Conservation (phyloP, 2,113 vertebrate genomes). For the Rhinichthys klamathensis region DNA sequence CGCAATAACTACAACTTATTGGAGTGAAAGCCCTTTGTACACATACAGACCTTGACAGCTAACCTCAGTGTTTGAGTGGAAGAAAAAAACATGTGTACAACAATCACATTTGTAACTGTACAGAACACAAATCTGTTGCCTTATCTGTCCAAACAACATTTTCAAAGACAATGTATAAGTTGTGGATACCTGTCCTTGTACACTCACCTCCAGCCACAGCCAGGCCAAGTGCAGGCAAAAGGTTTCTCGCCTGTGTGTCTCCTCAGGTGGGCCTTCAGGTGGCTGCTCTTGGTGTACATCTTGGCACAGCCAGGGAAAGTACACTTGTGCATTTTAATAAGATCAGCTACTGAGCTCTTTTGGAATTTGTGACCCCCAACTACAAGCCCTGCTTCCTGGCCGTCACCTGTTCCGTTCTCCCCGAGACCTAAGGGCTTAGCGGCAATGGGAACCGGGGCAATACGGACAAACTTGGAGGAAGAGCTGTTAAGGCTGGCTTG, state of each 20-base stretch:
- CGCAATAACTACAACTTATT: conserved; percentile 24
- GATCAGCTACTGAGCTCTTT: conserved; percentile 91
- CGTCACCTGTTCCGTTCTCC: conserved; percentile 69
- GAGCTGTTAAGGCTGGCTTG: conserved; percentile 77
- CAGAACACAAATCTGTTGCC: background rate
- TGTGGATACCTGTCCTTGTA: background rate
- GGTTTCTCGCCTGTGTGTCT: conserved; percentile 98
- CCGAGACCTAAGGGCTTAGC: conserved; percentile 89
- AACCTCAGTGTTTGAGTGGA: background rate
- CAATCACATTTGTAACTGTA: background rate
- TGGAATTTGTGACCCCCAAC: conserved; percentile 89
- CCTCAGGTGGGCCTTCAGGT: conserved; percentile 96
- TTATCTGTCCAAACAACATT: background rate
- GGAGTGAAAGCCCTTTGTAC: background rate
- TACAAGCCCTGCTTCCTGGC: conserved; percentile 77
- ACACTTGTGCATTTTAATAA: conserved; percentile 99
- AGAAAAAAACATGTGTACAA: background rate
- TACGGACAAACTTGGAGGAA: conserved; percentile 93
- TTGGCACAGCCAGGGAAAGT: conserved; percentile 95
- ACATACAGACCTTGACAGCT: conserved; percentile 34
- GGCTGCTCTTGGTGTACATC: conserved; percentile 99
- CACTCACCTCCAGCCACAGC: conserved; percentile 97
- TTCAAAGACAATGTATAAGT: background rate
- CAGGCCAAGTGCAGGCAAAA: conserved; percentile 96
- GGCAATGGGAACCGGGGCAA: conserved; percentile 94